phyloP scores from a whole-genome alignment of 2,113 vertebrate genomes.

The Corythaeola cristata region DNA sequence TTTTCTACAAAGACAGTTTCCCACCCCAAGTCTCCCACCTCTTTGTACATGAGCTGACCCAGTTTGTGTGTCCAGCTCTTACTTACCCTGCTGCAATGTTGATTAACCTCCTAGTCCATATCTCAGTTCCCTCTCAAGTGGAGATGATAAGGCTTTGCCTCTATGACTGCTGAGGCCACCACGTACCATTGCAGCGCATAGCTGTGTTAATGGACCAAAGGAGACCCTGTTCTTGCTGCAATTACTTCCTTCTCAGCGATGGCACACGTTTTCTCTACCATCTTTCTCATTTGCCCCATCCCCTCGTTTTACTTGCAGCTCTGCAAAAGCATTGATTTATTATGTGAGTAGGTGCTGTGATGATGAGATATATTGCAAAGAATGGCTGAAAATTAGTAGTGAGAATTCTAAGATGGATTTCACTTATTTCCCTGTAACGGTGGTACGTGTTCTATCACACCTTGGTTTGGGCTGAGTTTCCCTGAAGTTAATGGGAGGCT shows the following conservation, averaged over 20 bases:
- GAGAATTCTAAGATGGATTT: conserved; percentile 31
- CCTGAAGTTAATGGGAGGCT: conserved; percentile 48
- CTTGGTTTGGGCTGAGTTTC: conserved; percentile 33
- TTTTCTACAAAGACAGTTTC: background rate
- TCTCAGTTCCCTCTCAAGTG: background rate
- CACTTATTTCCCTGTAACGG: background rate
- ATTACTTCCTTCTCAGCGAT: background rate
- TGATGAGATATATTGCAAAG: conserved; percentile 28
- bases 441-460: conserved; percentile 6
- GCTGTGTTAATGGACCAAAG: background rate
- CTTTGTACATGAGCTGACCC: background rate
- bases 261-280: background rate
- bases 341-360: conserved; percentile 4
- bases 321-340: conserved; percentile 39
- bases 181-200: background rate
- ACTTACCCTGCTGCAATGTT: background rate
- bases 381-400: background rate
- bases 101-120: background rate
- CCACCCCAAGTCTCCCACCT: background rate
- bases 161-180: background rate
- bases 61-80: background rate
- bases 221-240: background rate
- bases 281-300: background rate
- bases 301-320: background rate
- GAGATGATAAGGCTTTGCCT: background rate